Conservation (phyloP, 2,113 vertebrate species). For the Conger conger region DNA sequence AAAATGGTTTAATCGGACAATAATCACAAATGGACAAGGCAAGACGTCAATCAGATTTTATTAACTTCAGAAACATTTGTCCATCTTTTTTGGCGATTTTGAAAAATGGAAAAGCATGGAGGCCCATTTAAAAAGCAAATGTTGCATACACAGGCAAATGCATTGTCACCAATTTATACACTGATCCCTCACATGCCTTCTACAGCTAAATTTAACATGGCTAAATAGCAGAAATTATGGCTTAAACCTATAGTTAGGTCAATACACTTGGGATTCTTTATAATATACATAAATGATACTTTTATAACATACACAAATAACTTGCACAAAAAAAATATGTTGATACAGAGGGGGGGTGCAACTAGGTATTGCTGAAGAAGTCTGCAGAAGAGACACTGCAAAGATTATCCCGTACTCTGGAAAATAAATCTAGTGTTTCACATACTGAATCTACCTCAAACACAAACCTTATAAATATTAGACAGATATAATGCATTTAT, state of each 20-base stretch:
- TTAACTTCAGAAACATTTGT: constrained; percentile 31
- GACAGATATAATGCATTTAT: background rate
- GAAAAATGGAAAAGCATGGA: background rate
- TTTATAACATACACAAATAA: background rate
- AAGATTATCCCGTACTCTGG: background rate
- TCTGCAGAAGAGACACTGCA: background rate
- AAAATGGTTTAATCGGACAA: background rate
- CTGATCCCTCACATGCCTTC: constrained; percentile 35
- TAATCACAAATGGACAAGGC: background rate
- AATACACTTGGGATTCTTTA: background rate
- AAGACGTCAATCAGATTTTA: constrained; percentile 21
- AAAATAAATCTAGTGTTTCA: background rate
- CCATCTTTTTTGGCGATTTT: background rate
- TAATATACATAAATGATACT: background rate
- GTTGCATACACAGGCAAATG: constrained; percentile 45
- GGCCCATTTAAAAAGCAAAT: constrained; percentile 30
- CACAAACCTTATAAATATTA: background rate
- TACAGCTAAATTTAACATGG: constrained; percentile 39
- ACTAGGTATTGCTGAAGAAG: background rate
- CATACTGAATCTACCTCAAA: background rate
- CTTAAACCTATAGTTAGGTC: background rate
- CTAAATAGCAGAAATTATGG: constrained; percentile 23
- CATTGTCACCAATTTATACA: constrained; percentile 53
- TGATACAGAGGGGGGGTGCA: background rate
- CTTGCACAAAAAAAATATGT: background rate